phyloP scores from a whole-genome alignment of 2,888 invertebrate species.

The Macrophya alboannulata region DNA sequence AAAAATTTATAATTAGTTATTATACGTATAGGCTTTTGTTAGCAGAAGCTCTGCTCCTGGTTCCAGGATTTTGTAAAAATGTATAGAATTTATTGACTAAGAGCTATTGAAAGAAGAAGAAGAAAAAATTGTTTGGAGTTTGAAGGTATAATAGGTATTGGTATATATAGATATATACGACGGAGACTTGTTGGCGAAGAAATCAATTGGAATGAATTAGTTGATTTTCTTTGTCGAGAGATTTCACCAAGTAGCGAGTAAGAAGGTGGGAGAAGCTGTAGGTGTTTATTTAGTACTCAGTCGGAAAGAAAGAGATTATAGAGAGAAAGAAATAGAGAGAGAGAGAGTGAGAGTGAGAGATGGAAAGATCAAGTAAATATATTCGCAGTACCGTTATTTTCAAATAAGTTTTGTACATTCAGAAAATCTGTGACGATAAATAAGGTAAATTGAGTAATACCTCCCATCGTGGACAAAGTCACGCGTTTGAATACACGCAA shows the following conservation, averaged over 20 bases:
- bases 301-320: not conserved
- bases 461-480: not conserved
- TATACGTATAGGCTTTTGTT: not conserved
- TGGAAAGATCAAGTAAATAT: constrained; percentile 14
- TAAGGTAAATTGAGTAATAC: constrained; percentile 33
- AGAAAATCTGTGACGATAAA: not conserved
- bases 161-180: not conserved
- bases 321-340: not conserved
- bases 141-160: not conserved
- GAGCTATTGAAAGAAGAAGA: not conserved
- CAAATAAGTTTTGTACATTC: not conserved
- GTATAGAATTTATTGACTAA: not conserved
- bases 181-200: not conserved
- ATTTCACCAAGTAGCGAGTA: not conserved
- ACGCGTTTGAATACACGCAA: constrained; percentile 8
- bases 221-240: constrained; percentile 19
- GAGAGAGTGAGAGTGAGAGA: not conserved
- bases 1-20: constrained; percentile 24
- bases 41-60: not conserved
- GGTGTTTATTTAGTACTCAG: constrained; percentile 31
- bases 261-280: not conserved
- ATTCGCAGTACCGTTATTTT: not conserved
- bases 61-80: not conserved
- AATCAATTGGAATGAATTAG: constrained; percentile 16
- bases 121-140: not conserved